Evolutionary conservation across 2,113 vertebrate genomes (phyloP), one percentile per base, ranked within the genome.

Genomic region (Saccopteryx leptura): DNA sequence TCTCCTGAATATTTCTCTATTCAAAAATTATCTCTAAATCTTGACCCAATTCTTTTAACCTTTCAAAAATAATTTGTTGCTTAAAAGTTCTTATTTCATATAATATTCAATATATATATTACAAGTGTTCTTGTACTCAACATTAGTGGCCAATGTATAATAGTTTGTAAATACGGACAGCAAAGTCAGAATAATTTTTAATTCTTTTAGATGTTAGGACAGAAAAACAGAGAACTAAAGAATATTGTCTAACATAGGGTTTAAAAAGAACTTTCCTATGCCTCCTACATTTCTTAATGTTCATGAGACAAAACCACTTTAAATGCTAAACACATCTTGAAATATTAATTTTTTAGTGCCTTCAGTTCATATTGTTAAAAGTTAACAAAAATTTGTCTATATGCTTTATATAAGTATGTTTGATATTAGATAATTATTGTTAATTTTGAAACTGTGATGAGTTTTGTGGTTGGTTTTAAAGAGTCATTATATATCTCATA

Each of bases 311-410:
- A 93, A 87, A 52, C 3, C n/a, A 85, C 10, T 56, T 79, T 46
- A 78, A 78, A 92, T 24, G 54, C 56, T 81, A 91, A 86, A 91
- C 12, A 61, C 31, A 63, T 65, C 78, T 61, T 93, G 54, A 78
- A 92, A 74, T 69, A 5, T 56, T 91, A 61, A 46, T 72, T 95
- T 88, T 82, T 91, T 33, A 83, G 63, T 46, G 58, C 1, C 60
- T 94, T 95, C 17, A 60, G 78, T 90, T 92, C 68, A 85, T 39
- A 94, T 23, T 93, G 52, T 58, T 92, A 79, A 93, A 88, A 76
- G 31, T 50, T 52, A 60, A 23, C 50, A 58, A 93, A 83, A 83
- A 39, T 39, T 14, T 88, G 52, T 46, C 61, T 88, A 54, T 58
- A 90, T 17, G n/a, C 50, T 94, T 95, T 78, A 48, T 33, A 68